Evolutionary conservation across 2,888 invertebrate species (phyloP).

Genomic region (Lochmaea capreae): DNA sequence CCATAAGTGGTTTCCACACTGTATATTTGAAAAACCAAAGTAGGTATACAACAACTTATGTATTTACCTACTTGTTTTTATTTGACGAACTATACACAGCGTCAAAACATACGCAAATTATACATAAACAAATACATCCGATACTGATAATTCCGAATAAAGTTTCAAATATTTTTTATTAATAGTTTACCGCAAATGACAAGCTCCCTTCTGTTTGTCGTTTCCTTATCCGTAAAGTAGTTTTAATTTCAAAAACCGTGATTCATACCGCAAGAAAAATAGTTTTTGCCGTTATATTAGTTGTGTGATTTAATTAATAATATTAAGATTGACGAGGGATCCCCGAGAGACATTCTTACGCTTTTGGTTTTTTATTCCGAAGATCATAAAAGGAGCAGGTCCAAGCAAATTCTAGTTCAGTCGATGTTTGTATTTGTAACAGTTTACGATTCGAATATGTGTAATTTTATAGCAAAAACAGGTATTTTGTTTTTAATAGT

Average conservation of each 20-base stretch:
- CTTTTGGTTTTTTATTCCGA: neutral
- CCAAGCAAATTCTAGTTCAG: slow-evolving; percentile 7
- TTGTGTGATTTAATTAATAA: neutral
- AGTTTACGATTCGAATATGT: neutral
- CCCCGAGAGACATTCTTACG: slow-evolving; percentile 2
- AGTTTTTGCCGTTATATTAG: neutral
- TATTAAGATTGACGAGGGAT: slow-evolving; percentile 2
- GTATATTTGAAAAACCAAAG: too few relatives aligned
- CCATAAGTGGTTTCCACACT: too few relatives aligned
- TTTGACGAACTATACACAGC: too few relatives aligned
- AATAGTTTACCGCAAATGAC: neutral
- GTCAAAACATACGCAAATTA: neutral
- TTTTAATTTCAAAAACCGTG: neutral
- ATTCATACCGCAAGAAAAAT: neutral
- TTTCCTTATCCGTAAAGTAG: neutral
- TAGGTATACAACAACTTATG: too few relatives aligned
- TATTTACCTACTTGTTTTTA: too few relatives aligned
- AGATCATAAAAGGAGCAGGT: neutral
- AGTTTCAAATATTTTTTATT: neutral
- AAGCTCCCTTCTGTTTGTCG: neutral
- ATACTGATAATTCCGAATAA: neutral
- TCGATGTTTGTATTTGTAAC: neutral
- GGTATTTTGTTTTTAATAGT: slow-evolving; percentile 34
- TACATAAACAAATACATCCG: neutral
- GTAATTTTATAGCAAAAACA: slow-evolving; percentile 25